Evolutionary conservation across 2,113 vertebrate species (phyloP), one percentile per base, ranked within the genome.

Genomic region (Limanda limanda): DNA sequence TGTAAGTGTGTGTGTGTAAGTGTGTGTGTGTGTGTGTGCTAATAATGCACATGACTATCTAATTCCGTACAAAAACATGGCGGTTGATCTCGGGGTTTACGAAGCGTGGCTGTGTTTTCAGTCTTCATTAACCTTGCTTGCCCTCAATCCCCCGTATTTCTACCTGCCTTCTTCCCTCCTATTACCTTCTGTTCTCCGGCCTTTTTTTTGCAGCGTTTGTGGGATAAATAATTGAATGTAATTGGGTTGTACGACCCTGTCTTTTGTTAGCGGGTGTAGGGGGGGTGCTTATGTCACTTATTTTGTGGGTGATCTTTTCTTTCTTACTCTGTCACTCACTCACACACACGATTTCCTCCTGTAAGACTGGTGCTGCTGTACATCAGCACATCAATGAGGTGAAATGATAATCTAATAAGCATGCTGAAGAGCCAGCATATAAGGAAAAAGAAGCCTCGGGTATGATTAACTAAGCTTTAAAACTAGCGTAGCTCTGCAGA

Each of bases 101-200:
- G 42, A 70, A 90, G 86, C 82, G 52, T 84, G 77, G 70, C 60
- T 65, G 68, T 58, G 63, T 89, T 93, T 92, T 88, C 75, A 8
- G 71, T 85, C 88, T 81, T 91, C 82, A 92, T 92, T 91, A 88
- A 88, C 88, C 84, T 80, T 51, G 62, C 83, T 71, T 40, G 45
- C 78, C 82, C 86, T 79, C 81, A 82, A 83, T 89, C 82, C 48
- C 31, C 48, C 4, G 37, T 66, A 84, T 72, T 86, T 68, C 64
- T 73, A 40, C 84, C 75, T 71, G 48, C 63, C 59, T 63, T 71
- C 40, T 71, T 76, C 63, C 0, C 24, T 51, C 20, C 47, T 64
- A 48, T 68, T 35, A 13, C 5, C 18, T 14, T 4, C 4, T 4
- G 3, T 21, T 55, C 23, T 35, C 57, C 20, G 7, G 48, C 71